These are phyloP conservation scores for Tragelaphus imberbis DNA, from an alignment of 2,113 vertebrate species.

Conservation along the genomic window DNA sequence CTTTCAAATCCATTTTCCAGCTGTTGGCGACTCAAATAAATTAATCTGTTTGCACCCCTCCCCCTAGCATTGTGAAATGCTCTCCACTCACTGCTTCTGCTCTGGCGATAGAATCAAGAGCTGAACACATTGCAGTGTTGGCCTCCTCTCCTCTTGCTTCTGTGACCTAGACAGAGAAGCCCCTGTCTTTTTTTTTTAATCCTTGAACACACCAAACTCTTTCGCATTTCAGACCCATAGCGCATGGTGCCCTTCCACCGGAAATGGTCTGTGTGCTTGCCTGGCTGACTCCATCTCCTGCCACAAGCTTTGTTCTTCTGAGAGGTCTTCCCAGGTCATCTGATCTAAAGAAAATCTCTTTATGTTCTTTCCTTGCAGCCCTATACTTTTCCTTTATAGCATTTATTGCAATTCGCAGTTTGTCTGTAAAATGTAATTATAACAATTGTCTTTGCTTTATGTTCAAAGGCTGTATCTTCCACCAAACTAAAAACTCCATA, in stretches of 20 bases:
- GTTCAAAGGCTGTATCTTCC: background rate
- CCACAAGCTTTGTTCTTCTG: background rate
- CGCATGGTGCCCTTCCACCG: rapidly evolving
- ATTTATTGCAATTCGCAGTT: background rate
- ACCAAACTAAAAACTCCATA: background rate
- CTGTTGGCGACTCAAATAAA: background rate
- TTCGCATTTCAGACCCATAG: background rate
- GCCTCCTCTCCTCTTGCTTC: background rate
- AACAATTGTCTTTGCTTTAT: background rate
- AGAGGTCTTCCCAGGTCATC: background rate
- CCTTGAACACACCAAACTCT: background rate
- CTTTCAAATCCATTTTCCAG: background rate
- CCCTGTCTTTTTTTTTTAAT: background rate
- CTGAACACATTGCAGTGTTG: rapidly evolving
- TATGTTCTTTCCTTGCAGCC: background rate
- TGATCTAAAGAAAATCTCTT: background rate
- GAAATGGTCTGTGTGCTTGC: background rate
- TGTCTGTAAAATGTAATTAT: background rate
- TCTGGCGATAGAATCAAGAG: background rate
- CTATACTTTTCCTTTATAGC: background rate
- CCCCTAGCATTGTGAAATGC: background rate
- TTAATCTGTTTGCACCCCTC: background rate
- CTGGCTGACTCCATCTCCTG: background rate
- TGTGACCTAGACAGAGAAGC: background rate
- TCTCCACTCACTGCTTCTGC: background rate